These are phyloP conservation scores for Harpalus rubripes DNA, from an alignment of 2,888 invertebrate genomes.

Conservation along the genomic window DNA sequence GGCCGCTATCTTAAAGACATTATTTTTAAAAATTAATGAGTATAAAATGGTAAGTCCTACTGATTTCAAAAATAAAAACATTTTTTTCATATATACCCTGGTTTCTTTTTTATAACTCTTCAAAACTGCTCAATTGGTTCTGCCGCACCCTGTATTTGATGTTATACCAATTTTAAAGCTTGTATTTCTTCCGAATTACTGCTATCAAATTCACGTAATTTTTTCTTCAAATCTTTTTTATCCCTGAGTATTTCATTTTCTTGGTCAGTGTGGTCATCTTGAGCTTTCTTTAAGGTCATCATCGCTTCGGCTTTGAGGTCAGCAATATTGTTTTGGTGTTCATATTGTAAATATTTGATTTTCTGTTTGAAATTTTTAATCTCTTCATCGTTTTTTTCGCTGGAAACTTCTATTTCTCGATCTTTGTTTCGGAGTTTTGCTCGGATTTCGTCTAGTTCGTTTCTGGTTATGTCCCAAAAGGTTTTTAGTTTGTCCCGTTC, in stretches of 20 bases:
- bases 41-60: too few relatives aligned
- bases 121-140: too few relatives aligned
- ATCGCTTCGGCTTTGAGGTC: conserved; percentile 91
- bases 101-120: too few relatives aligned
- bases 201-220: conserved; percentile 84
- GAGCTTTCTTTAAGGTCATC: conserved; percentile 89
- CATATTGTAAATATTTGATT: conserved; percentile 95
- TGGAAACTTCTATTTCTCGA: conserved; percentile 91
- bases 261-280: conserved; percentile 89
- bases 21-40: too few relatives aligned
- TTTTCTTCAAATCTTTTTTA: conserved; percentile 84
- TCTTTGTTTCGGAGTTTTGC: conserved; percentile 88
- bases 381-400: conserved; percentile 92
- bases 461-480: conserved; percentile 96
- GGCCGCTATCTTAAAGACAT: too few relatives aligned
- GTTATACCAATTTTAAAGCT: conserved; percentile 83
- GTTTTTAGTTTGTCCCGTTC: conserved; percentile 96
- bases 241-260: conserved; percentile 88
- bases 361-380: conserved; percentile 94
- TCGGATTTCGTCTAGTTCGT: conserved; percentile 91
- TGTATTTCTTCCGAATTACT: conserved; percentile 87
- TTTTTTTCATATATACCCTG: too few relatives aligned
- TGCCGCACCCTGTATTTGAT: too few relatives aligned
- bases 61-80: too few relatives aligned
- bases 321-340: conserved; percentile 91